Conservation (phyloP, 1,140 invertebrate genomes). For the Trichonephila clavipes region DNA sequence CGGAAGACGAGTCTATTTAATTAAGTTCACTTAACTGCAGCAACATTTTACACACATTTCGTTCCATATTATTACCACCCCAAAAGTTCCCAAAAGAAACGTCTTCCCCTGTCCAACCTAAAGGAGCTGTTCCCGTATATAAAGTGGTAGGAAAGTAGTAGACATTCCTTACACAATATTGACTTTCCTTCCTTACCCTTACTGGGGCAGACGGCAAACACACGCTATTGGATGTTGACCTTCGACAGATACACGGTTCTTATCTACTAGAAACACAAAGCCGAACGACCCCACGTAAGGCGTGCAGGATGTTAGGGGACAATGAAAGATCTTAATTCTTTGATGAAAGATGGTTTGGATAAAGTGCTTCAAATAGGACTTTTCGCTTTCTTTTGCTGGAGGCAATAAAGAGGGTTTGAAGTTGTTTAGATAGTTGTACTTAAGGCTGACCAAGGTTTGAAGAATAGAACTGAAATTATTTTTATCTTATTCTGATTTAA, state of each 20-base stretch:
- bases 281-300: background rate
- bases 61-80: too few relatives aligned
- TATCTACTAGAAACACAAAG: slow-evolving; percentile 18
- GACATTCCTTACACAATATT: slow-evolving; percentile 68
- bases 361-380: background rate
- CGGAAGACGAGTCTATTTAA: too few relatives aligned
- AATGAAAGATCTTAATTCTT: background rate
- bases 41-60: too few relatives aligned
- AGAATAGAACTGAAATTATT: too few relatives aligned
- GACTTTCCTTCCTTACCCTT: slow-evolving; percentile 22
- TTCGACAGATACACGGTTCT: background rate
- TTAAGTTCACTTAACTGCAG: too few relatives aligned
- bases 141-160: slow-evolving; percentile 53
- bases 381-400: background rate
- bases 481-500: too few relatives aligned
- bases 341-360: background rate
- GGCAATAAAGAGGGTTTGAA: background rate
- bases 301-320: too few relatives aligned
- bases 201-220: slow-evolving; percentile 47
- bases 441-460: too few relatives aligned
- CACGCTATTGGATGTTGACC: slow-evolving; percentile 41
- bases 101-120: background rate
- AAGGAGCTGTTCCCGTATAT: slow-evolving; percentile 5
- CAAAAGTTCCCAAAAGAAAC: too few relatives aligned
- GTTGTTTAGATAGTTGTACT: too few relatives aligned